Base-by-base conservation (phyloP, 2,113 vertebrate species). In the Cranoglanis bouderius region DNA sequence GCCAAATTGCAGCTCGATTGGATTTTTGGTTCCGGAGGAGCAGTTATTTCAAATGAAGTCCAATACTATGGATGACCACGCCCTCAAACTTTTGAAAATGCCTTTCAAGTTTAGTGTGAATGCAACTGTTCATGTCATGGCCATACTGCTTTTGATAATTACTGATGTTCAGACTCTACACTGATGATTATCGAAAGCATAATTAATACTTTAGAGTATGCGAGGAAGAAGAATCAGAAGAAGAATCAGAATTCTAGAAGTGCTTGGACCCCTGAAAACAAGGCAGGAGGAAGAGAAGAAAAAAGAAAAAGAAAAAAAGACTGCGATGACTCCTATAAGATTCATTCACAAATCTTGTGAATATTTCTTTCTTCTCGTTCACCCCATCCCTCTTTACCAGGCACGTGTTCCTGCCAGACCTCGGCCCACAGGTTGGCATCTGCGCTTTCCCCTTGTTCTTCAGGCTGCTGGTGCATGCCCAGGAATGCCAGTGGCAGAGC, bases 371-470 rank as follows among this genome's bases (percentile, higher is more conserved):
- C 74, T 19, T 53, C 49, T 32, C 29, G 0, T 78, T 46, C 46
- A 78, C 10, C 55, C 43, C 29, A 61, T 4, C 57, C 49, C n/a
- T 83, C 1, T 85, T 35, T 94, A 99, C 98, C 98, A 91, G 98
- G 98, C 18, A 99, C 97, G 2, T 99, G 98, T 92, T 99, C 98
- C 93, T 99, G 98, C 98, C 98, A 99, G 81, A 99, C 98, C 95
- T 99, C 98, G 10, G 95, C 93, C 97, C 97, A 99, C 65, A 98
- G 92, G 40, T 94, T 94, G 89, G 96, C 96, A 61, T 98, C 96
- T 13, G 96, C 96, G 89, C 95, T 96, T 86, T 98, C 97, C 49
- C 95, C 96, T 90, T 97, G 97, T 88, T 99, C 98, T 72, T 97
- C 96, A 0, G 96, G 83, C n/a, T 96, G 93, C 92, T 99, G 98